Base-by-base conservation (phyloP, 2,888 invertebrate genomes). In the Sesia apiformis region DNA sequence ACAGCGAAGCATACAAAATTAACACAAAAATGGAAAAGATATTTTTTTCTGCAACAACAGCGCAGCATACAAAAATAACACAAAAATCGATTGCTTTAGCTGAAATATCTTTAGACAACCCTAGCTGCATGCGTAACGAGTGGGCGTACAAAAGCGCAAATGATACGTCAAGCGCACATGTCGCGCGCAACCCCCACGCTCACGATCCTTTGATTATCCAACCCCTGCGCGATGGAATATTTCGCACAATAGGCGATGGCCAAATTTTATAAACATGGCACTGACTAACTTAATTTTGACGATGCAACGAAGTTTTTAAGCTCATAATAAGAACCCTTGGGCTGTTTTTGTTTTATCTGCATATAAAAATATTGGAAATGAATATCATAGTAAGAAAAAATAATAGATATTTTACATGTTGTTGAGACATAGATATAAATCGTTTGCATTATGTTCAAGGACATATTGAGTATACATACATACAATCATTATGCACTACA, bases 121-220 rank as follows among this genome's bases (percentile, higher is more conserved):
- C 46, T 46, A 46, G 46, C 46, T n/a, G 40, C n/a, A n/a, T 53
- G 55, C 62, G 55, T 74, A 80, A 77, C 71, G 74, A 74, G 79
- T 75, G 74, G 81, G 81, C 77, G 81, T 74, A 72, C 72, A 83
- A 78, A 82, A 80, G 81, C 76, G 71, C 82, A 85, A 85, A 84
- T 83, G 72, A 81, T 76, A 82, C 74, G 82, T 81, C 85, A 77
- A 65, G 69, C 71, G 74, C 86, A 86, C 78, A 84, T 81, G 77
- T 59, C 63, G 67, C 67, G 61, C 57, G 55, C 56, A 63, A 64
- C 63, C 58, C 63, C 62, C 58, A 59, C 46, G 46, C 46, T 46
- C 46, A n/a, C 7, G 46, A 46, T 46, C 46, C 46, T 46, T 46
- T 46, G 46, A 46, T 46, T 46, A 46, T 46, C 46, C 46, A 46